These are phyloP conservation scores for Hydractinia symbiolongicarpus DNA, from an alignment of 30 jellyfish, hydroid and myxozoan genomes.

Conservation along the genomic window DNA sequence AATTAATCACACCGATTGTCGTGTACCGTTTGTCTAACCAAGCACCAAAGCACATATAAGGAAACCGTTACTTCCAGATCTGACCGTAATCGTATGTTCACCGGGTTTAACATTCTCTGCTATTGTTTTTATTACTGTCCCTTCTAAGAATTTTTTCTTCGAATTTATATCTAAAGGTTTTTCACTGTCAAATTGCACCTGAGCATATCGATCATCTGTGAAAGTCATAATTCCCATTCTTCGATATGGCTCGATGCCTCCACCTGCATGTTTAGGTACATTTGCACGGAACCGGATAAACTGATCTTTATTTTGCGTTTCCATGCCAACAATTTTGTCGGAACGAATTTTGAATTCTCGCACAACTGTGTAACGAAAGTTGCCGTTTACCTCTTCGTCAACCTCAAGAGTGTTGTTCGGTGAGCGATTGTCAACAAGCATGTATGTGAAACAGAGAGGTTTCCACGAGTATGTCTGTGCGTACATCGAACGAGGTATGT, in stretches of 20 bases:
- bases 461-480: slow-evolving; percentile 83
- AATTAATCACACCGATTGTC: too few species aligned
- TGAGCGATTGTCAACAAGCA: slow-evolving; percentile 82
- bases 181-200: slow-evolving; percentile 55
- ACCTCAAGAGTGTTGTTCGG: slow-evolving; percentile 84
- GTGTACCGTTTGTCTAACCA: slow-evolving; percentile 33
- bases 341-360: slow-evolving; percentile 94
- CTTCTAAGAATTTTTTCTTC: slow-evolving; percentile 88
- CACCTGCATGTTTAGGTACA: slow-evolving; percentile 80
- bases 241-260: slow-evolving; percentile 67
- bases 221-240: slow-evolving; percentile 91
- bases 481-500: slow-evolving; percentile 87
- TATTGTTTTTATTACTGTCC: slow-evolving; percentile 71
- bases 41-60: slow-evolving; percentile 78
- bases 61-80: slow-evolving; percentile 86
- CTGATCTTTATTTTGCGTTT: slow-evolving; percentile 75
- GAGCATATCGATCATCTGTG: slow-evolving; percentile 94
- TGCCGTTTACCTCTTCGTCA: slow-evolving; percentile 64
- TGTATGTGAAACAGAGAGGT: slow-evolving; percentile 92
- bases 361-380: slow-evolving; percentile 76
- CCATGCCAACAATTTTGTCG: slow-evolving; percentile 96
- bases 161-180: slow-evolving; percentile 57
- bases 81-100: slow-evolving; percentile 62
- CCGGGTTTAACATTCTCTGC: slow-evolving; percentile 96
- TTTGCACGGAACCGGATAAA: slow-evolving; percentile 51